Conservation (phyloP, 2,113 vertebrate species). For the Clinocottus analis region DNA sequence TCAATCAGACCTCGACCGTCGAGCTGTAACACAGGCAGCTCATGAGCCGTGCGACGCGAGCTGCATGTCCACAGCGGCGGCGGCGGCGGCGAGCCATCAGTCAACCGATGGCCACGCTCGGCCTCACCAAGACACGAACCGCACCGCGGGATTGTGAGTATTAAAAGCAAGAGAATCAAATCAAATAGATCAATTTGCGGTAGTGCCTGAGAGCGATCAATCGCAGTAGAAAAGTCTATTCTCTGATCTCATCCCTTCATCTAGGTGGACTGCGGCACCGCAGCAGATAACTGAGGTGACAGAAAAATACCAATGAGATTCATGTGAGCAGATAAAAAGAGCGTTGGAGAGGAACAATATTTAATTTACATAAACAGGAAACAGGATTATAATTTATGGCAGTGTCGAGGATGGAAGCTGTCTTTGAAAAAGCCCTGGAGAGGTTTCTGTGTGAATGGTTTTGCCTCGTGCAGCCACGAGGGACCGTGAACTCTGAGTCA, state of each 20-base stretch:
- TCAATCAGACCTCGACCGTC: conserved; percentile 1
- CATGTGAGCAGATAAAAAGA: conserved; percentile 30
- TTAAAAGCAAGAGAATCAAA: conserved; percentile 59
- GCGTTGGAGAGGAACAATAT: conserved; percentile 21
- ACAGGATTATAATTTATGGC: conserved; percentile 15
- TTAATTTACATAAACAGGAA: conserved; percentile 34
- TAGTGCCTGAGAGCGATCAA: conserved; percentile 48
- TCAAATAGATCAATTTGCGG: conserved; percentile 55
- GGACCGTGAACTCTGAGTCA: conserved; percentile 1
- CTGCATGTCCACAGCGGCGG: conserved; percentile 34
- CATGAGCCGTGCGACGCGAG: conserved; percentile 13
- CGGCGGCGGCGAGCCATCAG: conserved; percentile 28
- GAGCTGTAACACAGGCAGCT: conserved; percentile 2
- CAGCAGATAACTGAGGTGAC: conserved; percentile 22
- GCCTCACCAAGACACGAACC: conserved; percentile 16
- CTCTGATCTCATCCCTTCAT: conserved; percentile 41
- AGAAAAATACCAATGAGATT: conserved; percentile 32
- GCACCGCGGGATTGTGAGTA: conserved; percentile 36
- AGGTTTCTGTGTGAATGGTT: conserved; percentile 27
- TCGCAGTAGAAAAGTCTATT: conserved; percentile 30
- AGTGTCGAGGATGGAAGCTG: conserved; percentile 32
- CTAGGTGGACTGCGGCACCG: conserved; percentile 10
- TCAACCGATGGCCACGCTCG: conserved; percentile 13
- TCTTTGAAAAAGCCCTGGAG: conserved; percentile 25
- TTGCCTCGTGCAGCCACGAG: not conserved